Evolutionary conservation across 2,797 vertebrate species (phyloP).

Genomic region (Acipenser ruthenus): DNA sequence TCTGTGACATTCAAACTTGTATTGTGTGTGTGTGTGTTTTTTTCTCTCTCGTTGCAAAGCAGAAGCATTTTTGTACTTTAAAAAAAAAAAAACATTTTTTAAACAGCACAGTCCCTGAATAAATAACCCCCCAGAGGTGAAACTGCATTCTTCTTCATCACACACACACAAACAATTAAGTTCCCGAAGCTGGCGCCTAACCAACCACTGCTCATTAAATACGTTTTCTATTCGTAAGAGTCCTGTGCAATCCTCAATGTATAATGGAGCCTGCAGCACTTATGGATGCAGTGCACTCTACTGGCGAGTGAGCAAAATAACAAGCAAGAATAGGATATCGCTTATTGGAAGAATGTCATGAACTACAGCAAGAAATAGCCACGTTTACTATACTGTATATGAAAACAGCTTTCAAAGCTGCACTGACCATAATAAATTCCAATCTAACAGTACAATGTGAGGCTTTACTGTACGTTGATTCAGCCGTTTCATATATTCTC

Average conservation of each 20-base stretch:
- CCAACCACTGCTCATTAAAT: slow-evolving; percentile 5
- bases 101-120: slow-evolving; percentile 1
- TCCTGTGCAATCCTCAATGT: not conserved
- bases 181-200: slow-evolving; percentile 6
- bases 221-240: not conserved
- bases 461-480: too few species aligned
- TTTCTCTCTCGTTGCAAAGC: too few species aligned
- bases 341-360: too few species aligned
- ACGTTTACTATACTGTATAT: too few species aligned
- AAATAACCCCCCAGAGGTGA: not conserved
- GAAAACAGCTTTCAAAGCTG: too few species aligned
- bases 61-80: too few species aligned
- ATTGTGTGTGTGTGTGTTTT: too few species aligned
- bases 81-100: not conserved
- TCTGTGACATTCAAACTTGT: too few species aligned
- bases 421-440: too few species aligned
- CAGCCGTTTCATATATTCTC: too few species aligned
- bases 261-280: slow-evolving; percentile 8
- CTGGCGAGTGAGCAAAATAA: slow-evolving; percentile 14
- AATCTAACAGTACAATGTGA: too few species aligned
- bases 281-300: slow-evolving; percentile 17
- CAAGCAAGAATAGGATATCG: not conserved
- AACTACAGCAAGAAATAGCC: too few species aligned
- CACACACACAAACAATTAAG: slow-evolving; percentile 10
- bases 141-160: slow-evolving; percentile 3